phyloP scores from a whole-genome alignment of 2,888 invertebrate species.

The Chymomyza procnemis region DNA sequence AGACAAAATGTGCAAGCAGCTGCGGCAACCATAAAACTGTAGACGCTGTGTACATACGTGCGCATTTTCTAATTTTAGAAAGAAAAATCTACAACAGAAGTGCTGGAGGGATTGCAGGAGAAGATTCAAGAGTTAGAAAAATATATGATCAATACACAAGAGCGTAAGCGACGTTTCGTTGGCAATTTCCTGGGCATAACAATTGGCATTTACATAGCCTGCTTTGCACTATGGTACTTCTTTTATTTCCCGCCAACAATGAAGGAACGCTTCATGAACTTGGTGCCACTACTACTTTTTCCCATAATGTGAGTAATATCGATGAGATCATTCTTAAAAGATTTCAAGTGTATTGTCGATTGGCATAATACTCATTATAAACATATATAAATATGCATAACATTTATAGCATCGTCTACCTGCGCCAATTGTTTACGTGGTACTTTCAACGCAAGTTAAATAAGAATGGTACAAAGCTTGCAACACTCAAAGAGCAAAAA shows the following conservation, averaged over 20 bases:
- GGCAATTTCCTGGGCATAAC: constrained; percentile 87
- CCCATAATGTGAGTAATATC: constrained; percentile 88
- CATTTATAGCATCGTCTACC: constrained; percentile 85
- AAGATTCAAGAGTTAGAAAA: constrained; percentile 90
- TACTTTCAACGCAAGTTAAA: constrained; percentile 91
- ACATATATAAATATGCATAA: not conserved
- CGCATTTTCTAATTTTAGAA: constrained; percentile 77
- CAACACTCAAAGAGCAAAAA: constrained; percentile 87
- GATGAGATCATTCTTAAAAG: constrained; percentile 32
- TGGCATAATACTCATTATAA: constrained; percentile 6
- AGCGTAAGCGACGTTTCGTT: constrained; percentile 88
- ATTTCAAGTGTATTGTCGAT: constrained; percentile 15
- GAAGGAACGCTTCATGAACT: constrained; percentile 86
- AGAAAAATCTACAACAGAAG: constrained; percentile 79
- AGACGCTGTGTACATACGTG: constrained; percentile 23
- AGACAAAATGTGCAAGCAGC: constrained; percentile 24
- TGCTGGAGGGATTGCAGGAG: constrained; percentile 86
- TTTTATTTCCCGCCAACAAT: constrained; percentile 88
- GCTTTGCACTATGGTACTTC: constrained; percentile 87
- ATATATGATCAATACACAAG: constrained; percentile 88
- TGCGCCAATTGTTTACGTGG: constrained; percentile 90
- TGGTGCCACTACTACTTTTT: constrained; percentile 88
- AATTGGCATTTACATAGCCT: constrained; percentile 84
- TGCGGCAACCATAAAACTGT: constrained; percentile 8
- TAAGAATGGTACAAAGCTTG: constrained; percentile 86